Base-by-base conservation (phyloP, 2,888 invertebrate species). In the Scrobipalpa atriplicella region DNA sequence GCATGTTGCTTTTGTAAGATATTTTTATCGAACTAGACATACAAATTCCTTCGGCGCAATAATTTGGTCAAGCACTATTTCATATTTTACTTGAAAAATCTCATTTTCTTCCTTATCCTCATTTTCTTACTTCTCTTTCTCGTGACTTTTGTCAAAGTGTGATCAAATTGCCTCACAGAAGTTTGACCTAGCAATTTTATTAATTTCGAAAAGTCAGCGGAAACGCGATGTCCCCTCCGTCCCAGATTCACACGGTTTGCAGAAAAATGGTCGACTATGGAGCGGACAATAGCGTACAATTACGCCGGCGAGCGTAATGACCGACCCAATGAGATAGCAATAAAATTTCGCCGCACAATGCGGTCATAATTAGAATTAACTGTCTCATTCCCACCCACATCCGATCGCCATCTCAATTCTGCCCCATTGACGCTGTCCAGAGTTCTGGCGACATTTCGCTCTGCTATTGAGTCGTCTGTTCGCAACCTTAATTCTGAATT, bases 291-390 rank as follows among this genome's bases (percentile, higher is more conserved):
- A 80, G 90, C 74, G 75, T 81, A 86, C 85, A 90, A 92, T 91
- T 91, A 92, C 89, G 80, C 73, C 69, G 70, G 74, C 70, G 72
- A 73, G 70, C 78, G 81, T 90, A 90, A 92, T 90, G 87, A 91
- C 85, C 80, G 81, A 76, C 81, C 85, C 89, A 90, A 92, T 91
- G 91, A 90, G 92, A 90, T 89, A 85, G 90, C 90, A 84, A 91
- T 92, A 92, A 92, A 92, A 90, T 87, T 88, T 87, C 81, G 85
- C 80, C 83, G 78, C 83, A 92, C 92, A 92, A 92, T 91, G 86
- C 85, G 77, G 78, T 78, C 82, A 83, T 91, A 90, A 92, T 92
- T 92, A 91, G 88, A 90, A 92, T 92, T 90, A 92, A 92, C 91
- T 89, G 88, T 91, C 86, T 89, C 89, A 80, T 86, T 84, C 84